Base-by-base conservation (phyloP, 2,113 vertebrate genomes). In the Tetraodon nigroviridis region DNA sequence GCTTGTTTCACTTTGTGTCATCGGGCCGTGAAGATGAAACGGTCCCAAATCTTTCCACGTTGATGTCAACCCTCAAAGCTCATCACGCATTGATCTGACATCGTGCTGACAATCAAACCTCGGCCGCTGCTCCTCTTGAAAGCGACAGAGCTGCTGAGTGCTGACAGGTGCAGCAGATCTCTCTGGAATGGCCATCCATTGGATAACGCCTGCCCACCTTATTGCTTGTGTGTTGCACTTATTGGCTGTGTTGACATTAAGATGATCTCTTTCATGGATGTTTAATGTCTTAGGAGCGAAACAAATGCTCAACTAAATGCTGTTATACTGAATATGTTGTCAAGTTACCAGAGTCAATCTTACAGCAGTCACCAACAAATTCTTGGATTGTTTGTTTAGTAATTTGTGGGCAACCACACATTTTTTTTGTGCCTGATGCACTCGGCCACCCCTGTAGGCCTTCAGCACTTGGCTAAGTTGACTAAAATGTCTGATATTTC, bases 1-100 rank as follows among this genome's bases (percentile, higher is more conserved):
- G 75, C 18, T 75, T 16, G 5, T 1, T 64, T 80, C 71, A 71
- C 65, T 88, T 83, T 84, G 73, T 15, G 71, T 84, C 82, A 79
- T 49, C 51, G 70, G 73, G 70, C 52, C 1, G 16, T 6, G 37
- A 29, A 45, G 48, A 32, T 44, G 64, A 62, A 64, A 22, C 1
- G 0, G 50, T 62, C 56, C 21, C 18, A 51, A 54, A 45, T 55
- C 8, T 59, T 64, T 5, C n/a, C 50, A 59, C 5, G 70, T 72
- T 18, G 49, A 72, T 55, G 61, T 27, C 6, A 57, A 75, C 64
- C 58, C 29, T 6, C 61, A 75, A 78, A 55, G 67, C 49, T 41
- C 64, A 54, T 83, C 69, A 66, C 29, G 6, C 29, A 27, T 53
- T 52, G 60, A 68, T 76, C 15, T 74, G 80, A 81, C 80, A 32